These are phyloP conservation scores for Heliconius himera DNA, from an alignment of 1,140 invertebrate genomes.

Conservation along the genomic window DNA sequence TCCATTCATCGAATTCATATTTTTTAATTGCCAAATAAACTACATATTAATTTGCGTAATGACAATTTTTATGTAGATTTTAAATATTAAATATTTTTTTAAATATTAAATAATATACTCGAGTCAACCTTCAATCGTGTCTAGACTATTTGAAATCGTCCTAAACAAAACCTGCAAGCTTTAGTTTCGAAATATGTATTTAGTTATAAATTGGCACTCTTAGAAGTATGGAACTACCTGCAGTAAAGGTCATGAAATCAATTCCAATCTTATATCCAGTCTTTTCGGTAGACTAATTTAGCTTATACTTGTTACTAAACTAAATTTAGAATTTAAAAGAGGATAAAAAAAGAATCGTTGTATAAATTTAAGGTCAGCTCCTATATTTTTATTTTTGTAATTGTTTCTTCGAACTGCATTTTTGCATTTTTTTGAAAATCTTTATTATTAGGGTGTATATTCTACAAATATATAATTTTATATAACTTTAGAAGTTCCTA, in stretches of 20 bases:
- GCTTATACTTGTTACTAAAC: neutral
- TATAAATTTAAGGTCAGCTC: neutral
- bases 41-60: neutral
- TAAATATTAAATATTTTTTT: no score
- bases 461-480: no score
- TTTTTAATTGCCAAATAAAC: neutral
- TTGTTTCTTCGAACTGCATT: no score
- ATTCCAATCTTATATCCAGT: slow-evolving; percentile 10
- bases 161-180: neutral
- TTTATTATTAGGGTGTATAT: no score
- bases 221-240: slow-evolving; percentile 25
- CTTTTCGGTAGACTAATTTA: slow-evolving; percentile 4
- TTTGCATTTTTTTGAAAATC: no score
- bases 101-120: neutral
- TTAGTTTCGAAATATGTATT: slow-evolving; percentile 28
- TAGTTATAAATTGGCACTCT: slow-evolving; percentile 31
- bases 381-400: neutral
- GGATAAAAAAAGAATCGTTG: neutral
- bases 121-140: neutral
- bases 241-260: slow-evolving; percentile 29
- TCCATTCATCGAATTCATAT: neutral
- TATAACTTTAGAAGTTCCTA: no score
- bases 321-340: neutral
- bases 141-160: neutral
- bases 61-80: neutral